These are phyloP conservation scores for Erethizon dorsatum DNA, from an alignment of 2,797 vertebrate genomes.

Conservation along the genomic window DNA sequence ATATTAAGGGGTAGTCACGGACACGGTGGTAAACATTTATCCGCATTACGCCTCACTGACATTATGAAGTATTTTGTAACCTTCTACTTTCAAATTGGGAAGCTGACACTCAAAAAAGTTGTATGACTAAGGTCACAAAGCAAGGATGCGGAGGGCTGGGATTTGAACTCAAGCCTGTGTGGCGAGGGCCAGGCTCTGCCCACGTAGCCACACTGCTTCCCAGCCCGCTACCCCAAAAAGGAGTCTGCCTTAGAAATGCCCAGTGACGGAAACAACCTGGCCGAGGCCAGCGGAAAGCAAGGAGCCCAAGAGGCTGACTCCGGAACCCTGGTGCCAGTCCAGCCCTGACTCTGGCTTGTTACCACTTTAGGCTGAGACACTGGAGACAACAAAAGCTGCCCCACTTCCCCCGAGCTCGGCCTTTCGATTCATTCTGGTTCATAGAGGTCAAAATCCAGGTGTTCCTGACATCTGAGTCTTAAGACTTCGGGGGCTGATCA, in stretches of 20 bases:
- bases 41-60: background rate
- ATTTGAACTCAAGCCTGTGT: background rate
- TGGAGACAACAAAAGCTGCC: background rate
- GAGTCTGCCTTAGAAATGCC: background rate
- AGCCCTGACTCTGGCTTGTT: background rate
- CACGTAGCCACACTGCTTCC: background rate
- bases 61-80: background rate
- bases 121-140: background rate
- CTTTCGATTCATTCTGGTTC: background rate
- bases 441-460: slow-evolving; percentile 23
- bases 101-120: background rate
- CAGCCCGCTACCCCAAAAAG: background rate
- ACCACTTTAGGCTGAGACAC: background rate
- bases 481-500: background rate
- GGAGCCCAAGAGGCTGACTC: background rate
- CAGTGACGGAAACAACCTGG: background rate
- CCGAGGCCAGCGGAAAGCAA: background rate
- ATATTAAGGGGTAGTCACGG: background rate
- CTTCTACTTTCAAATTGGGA: background rate
- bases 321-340: background rate
- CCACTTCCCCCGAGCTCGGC: background rate
- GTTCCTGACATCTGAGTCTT: background rate
- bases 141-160: background rate
- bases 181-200: background rate
- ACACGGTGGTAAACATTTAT: background rate